phyloP scores from a whole-genome alignment of 1,140 invertebrate species.

The Drosophila orena region DNA sequence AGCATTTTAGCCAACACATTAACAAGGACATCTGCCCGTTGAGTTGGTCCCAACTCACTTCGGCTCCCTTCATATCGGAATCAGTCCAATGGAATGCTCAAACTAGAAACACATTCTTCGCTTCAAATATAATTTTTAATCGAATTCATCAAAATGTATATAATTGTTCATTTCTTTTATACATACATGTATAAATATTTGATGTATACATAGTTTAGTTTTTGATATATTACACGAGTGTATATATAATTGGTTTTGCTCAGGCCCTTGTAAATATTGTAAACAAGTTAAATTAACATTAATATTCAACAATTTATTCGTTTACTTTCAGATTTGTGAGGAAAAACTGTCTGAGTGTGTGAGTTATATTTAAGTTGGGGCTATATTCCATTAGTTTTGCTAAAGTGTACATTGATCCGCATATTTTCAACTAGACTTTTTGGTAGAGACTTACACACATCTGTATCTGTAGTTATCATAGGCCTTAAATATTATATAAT shows the following conservation, averaged over 20 bases:
- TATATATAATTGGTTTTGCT: conserved; percentile 41
- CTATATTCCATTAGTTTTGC: conserved; percentile 8
- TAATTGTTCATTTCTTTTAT: conserved; percentile 55
- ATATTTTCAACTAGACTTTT: conserved; percentile 59
- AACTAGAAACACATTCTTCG: too few relatives aligned
- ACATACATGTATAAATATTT: conserved; percentile 42
- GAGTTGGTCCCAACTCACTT: background rate
- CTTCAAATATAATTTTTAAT: conserved; percentile 65
- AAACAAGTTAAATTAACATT: conserved; percentile 46
- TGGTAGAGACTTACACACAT: conserved; percentile 24
- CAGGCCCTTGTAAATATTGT: conserved; percentile 54
- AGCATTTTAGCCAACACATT: conserved; percentile 16
- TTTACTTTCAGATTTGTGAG: conserved; percentile 8
- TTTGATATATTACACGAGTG: conserved; percentile 44
- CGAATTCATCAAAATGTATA: conserved; percentile 68
- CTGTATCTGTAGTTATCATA: conserved; percentile 30
- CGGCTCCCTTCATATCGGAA: background rate
- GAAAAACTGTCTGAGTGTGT: conserved; percentile 12
- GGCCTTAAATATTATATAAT: conserved; percentile 59
- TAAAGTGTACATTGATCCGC: conserved; percentile 63
- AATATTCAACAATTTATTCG: conserved; percentile 25
- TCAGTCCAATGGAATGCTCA: too few relatives aligned
- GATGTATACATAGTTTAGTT: conserved; percentile 36
- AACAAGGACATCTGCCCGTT: conserved; percentile 1
- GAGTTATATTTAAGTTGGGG: conserved; percentile 10